Conservation (phyloP, 2,888 invertebrate species). For the Trissolcus brochymenae region DNA sequence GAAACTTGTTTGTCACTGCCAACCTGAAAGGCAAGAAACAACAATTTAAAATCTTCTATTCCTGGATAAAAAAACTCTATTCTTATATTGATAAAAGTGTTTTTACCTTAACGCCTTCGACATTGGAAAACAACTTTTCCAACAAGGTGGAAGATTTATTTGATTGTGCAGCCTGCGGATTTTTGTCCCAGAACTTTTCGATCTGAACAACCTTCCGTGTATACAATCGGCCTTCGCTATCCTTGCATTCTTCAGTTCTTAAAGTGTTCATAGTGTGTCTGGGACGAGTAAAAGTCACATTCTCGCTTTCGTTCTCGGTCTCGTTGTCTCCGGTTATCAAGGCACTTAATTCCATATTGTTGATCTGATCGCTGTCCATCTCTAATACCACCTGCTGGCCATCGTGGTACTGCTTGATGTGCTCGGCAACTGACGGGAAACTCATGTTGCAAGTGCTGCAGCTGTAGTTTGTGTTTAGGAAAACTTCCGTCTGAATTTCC, state of each 20-base stretch:
- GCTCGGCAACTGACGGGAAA: conserved; percentile 82
- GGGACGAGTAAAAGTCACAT: conserved; percentile 59
- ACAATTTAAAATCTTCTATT: neutral
- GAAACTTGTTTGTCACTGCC: conserved; percentile 65
- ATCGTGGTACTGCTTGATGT: conserved; percentile 82
- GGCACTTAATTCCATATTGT: conserved; percentile 44
- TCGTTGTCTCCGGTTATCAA: conserved; percentile 33
- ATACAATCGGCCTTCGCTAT: conserved; percentile 77
- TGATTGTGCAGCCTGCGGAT: conserved; percentile 59
- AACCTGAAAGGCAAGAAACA: conserved; percentile 59
- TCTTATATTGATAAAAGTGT: neutral
- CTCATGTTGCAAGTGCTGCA: conserved; percentile 83
- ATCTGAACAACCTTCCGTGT: conserved; percentile 80
- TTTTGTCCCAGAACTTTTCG: conserved; percentile 79
- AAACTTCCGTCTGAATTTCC: conserved; percentile 67
- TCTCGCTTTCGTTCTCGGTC: conserved; percentile 32
- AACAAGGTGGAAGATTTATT: conserved; percentile 71
- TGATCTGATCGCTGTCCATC: conserved; percentile 74
- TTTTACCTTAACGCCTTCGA: conserved; percentile 72
- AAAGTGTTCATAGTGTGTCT: conserved; percentile 75
- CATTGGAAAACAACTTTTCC: conserved; percentile 74
- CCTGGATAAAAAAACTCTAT: neutral
- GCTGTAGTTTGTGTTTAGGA: conserved; percentile 77
- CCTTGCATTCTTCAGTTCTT: conserved; percentile 77
- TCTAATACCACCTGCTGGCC: conserved; percentile 83